Evolutionary conservation across 2,797 vertebrate species (phyloP), one percentile per base, ranked within the genome.

Genomic region (Acrossocheilus fasciatus): DNA sequence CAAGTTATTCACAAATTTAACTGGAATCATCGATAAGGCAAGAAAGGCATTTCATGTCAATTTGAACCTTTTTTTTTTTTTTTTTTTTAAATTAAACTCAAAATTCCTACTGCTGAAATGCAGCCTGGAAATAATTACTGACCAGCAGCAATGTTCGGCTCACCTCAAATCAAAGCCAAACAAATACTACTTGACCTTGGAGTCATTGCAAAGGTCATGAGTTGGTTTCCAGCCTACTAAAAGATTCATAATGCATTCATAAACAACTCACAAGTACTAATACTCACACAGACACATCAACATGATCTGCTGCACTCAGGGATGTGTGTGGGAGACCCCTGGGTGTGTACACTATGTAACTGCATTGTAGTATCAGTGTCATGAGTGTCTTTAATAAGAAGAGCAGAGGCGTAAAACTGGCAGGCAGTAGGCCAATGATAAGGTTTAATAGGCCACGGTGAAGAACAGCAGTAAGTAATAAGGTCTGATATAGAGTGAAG

Each of bases 391-490:
- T 86, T 91, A 89, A 89, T 87, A 89, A 83, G 84, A 83, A 87
- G 84, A 89, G 85, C 73, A 89, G 84, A 87, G 87, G 83, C 81
- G 73, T 88, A 87, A 88, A 88, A 85, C 90, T 86, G 87, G 84
- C 87, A 91, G 86, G 84, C 82, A 86, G 23, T 26, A 79, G 87
- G 81, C 82, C 85, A 88, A 87, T 89, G 75, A 88, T 88, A 88
- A 86, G 87, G 88, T 89, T 91, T 90, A 91, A 90, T 89, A 90
- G 86, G 89, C 66, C 87, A 86, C 52, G 26, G 79, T 79, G 45
- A 87, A 89, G 88, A 91, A 84, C 80, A 88, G 72, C 82, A 62
- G 83, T 82, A 87, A 86, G 88, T 90, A 90, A 90, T 89, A 89
- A 83, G 89, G 76, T 85, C 86, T 89, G 89, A 90, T 88, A 78